A percentile compares a stretch with the other conserved stretches of the same genome.
These are phyloP conservation scores for Pseudorectes ferrugineus DNA, from an alignment of 2,113 vertebrate genomes.

Conservation along the genomic window DNA sequence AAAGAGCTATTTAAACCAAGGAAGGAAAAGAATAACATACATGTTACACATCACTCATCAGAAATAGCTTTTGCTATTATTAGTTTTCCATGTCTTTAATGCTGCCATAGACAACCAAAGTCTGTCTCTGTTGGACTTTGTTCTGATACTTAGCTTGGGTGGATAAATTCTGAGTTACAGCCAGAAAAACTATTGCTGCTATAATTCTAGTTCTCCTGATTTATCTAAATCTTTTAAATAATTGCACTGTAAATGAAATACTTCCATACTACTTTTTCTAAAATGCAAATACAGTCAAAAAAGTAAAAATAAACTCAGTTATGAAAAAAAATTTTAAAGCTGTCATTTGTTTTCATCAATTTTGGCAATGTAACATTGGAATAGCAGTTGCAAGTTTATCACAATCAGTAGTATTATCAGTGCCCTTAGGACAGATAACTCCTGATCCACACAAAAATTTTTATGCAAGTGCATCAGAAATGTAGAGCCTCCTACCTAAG, in stretches of 20 bases:
- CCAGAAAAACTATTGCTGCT: background rate
- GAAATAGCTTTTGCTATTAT: constrained; percentile 62
- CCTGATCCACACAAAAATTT: background rate
- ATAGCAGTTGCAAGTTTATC: background rate
- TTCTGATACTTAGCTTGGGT: background rate
- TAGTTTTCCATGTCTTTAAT: constrained; percentile 53
- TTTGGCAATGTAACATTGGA: background rate
- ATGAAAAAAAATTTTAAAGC: background rate
- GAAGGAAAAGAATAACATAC: constrained; percentile 64
- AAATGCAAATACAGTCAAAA: background rate
- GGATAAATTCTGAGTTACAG: constrained; percentile 15
- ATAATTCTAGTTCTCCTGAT: background rate
- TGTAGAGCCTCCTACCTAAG: background rate
- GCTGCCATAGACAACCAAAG: constrained; percentile 22
- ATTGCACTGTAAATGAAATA: background rate
- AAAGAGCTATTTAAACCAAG: constrained; percentile 65
- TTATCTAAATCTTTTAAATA: background rate
- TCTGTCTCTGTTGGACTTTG: background rate
- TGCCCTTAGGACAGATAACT: background rate
- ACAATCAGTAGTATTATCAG: background rate
- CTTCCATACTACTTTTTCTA: background rate
- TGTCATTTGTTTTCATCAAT: background rate
- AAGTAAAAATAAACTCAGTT: background rate
- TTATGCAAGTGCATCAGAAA: background rate
- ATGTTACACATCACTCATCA: constrained; percentile 56